phyloP scores from a whole-genome alignment of 2,888 invertebrate species.

The Drosophila prostipennis region DNA sequence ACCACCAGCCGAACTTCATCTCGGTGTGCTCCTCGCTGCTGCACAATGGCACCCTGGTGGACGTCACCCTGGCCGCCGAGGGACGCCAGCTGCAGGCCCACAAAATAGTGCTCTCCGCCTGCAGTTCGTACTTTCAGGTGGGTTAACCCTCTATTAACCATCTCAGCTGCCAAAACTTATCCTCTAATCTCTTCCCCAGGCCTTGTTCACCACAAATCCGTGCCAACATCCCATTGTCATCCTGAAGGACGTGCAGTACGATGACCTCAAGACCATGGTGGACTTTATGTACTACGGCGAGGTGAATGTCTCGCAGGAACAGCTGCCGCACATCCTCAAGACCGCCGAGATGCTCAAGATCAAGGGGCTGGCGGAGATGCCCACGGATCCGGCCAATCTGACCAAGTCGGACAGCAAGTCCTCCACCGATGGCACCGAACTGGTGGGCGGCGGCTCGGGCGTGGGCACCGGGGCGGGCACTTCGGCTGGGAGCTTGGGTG shows the following conservation, averaged over 20 bases:
- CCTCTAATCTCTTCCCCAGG: constrained; percentile 85
- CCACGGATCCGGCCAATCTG: constrained; percentile 90
- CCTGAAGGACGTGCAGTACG: constrained; percentile 93
- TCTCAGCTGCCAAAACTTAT: too few species aligned
- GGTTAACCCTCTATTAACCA: constrained; percentile 35
- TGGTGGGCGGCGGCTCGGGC: constrained; percentile 83
- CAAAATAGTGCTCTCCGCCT: constrained; percentile 94
- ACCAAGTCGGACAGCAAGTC: constrained; percentile 89
- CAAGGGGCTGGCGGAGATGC: constrained; percentile 95
- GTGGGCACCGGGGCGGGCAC: constrained; percentile 78
- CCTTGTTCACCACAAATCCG: constrained; percentile 93
- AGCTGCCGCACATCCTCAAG: constrained; percentile 91
- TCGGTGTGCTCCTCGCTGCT: constrained; percentile 93
- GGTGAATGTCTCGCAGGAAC: constrained; percentile 95
- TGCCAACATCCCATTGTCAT: constrained; percentile 96
- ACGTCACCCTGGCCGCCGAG: constrained; percentile 96
- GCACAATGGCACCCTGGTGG: constrained; percentile 93
- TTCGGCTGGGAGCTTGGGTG: constrained; percentile 68
- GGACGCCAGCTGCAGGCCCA: constrained; percentile 94
- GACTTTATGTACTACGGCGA: constrained; percentile 97
- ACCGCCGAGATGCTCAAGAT: constrained; percentile 95
- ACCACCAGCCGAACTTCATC: constrained; percentile 96
- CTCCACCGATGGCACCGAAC: constrained; percentile 84
- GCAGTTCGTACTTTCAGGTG: constrained; percentile 97
- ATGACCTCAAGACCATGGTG: constrained; percentile 93